These are phyloP conservation scores for Synchiropus splendidus DNA, from an alignment of 2,113 vertebrate species.

Conservation along the genomic window DNA sequence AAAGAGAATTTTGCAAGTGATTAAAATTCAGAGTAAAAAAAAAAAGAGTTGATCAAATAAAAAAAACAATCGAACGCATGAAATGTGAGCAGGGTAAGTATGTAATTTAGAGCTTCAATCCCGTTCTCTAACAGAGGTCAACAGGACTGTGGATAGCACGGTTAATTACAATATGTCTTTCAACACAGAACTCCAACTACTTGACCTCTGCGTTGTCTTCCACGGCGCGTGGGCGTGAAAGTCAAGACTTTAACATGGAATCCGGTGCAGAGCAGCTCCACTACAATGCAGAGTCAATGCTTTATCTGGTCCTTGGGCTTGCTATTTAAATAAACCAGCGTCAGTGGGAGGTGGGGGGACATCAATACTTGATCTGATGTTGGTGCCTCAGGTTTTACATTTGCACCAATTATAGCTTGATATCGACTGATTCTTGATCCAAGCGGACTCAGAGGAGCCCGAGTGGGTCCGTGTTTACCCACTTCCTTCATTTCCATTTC, in stretches of 20 bases:
- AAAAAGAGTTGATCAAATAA: too few relatives aligned
- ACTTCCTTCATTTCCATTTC: constrained; percentile 5
- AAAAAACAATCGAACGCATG: too few relatives aligned
- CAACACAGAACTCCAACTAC: constrained; percentile 6
- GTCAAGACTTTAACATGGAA: constrained; percentile 11
- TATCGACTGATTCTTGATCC: constrained; percentile 24
- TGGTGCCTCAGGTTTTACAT: constrained; percentile 27
- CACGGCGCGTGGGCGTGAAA: constrained; percentile 13
- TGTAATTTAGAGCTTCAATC: too few relatives aligned
- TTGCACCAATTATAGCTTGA: constrained; percentile 37
- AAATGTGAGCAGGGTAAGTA: too few relatives aligned
- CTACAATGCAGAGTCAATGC: constrained; percentile 6
- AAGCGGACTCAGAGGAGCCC: neutral
- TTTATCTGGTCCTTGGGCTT: constrained; percentile 28
- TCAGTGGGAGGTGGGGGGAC: constrained; percentile 36
- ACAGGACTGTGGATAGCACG: too few relatives aligned
- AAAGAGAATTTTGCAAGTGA: too few relatives aligned
- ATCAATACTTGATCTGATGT: constrained; percentile 45
- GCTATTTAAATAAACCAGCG: constrained; percentile 27
- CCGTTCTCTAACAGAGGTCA: too few relatives aligned
- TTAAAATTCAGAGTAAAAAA: too few relatives aligned
- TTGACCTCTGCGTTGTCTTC: neutral
- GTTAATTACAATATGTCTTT: too few relatives aligned
- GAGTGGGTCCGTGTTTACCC: constrained; percentile 10
- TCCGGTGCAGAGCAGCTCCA: neutral